Conservation (phyloP, 1,140 invertebrate genomes). For the Cydia amplana region DNA sequence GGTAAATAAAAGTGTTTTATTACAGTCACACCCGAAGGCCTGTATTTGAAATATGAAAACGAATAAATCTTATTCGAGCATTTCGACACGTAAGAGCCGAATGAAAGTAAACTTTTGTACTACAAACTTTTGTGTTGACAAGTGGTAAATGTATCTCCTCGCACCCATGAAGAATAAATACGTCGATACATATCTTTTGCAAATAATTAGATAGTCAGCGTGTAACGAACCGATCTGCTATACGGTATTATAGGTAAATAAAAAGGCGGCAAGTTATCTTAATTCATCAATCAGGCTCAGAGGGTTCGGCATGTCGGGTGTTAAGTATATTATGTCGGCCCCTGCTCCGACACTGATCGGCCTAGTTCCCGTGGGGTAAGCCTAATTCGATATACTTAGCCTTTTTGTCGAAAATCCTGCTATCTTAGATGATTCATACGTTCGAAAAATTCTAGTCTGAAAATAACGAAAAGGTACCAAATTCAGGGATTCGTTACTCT, state of each 20-base stretch:
- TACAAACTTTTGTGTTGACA: too few species aligned
- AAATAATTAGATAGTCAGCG: neutral
- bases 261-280: conserved; percentile 15
- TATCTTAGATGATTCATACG: neutral
- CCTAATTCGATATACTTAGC: neutral
- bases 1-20: neutral
- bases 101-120: too few species aligned
- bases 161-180: too few species aligned
- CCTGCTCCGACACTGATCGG: neutral
- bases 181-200: too few species aligned
- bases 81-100: neutral
- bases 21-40: neutral
- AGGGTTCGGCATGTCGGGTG: neutral
- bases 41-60: neutral
- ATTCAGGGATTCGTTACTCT: too few species aligned
- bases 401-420: neutral
- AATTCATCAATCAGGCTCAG: conserved; percentile 28
- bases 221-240: neutral
- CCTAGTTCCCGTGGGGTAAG: neutral
- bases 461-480: too few species aligned
- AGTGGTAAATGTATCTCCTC: too few species aligned
- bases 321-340: too few species aligned
- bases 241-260: neutral
- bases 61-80: neutral
- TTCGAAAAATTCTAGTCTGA: neutral